Percentiles rank a stretch among this genome's conserved stretches.
Evolutionary conservation across 2,797 vertebrate species (phyloP).

Genomic region (Australoheros facetus): DNA sequence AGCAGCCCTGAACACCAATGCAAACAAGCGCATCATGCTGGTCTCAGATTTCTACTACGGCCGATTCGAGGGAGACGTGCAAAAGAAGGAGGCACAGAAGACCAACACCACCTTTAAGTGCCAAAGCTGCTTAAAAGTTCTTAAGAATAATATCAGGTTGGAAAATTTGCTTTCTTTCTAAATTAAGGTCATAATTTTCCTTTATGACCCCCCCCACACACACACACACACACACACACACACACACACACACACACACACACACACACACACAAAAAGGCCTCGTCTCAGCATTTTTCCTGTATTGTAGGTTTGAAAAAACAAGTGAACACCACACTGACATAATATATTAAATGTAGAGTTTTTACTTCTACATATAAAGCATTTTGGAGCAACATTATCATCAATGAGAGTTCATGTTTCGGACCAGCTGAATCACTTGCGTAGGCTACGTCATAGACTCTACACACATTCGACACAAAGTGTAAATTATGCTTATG

Average conservation of each 20-base stretch:
- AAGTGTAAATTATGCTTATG: no score
- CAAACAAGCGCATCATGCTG: slow-evolving; percentile 94
- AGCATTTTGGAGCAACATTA: no score
- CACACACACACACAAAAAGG: no score
- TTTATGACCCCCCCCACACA: neutral
- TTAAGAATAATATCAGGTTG: slow-evolving; percentile 99
- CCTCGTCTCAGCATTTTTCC: neutral
- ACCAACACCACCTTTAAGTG: slow-evolving; percentile 93
- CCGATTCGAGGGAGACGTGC: slow-evolving; percentile 85
- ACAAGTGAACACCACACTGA: no score
- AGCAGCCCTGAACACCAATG: slow-evolving; percentile 41
- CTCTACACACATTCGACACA: no score
- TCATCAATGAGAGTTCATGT: no score
- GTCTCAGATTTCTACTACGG: slow-evolving; percentile 98
- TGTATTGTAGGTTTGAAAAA: neutral
- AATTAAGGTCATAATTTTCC: neutral
- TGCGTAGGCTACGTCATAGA: no score
- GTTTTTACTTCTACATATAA: no score
- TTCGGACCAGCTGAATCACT: no score
- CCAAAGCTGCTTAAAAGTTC: slow-evolving; percentile 95
- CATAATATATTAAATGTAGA: no score
- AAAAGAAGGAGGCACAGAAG: slow-evolving; percentile 82
- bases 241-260: no score
- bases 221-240: no score
- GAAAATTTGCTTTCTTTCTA: neutral